Evolutionary conservation across 2,888 invertebrate genomes (phyloP), one percentile per base, ranked within the genome.

Genomic region (Metalampra italica): DNA sequence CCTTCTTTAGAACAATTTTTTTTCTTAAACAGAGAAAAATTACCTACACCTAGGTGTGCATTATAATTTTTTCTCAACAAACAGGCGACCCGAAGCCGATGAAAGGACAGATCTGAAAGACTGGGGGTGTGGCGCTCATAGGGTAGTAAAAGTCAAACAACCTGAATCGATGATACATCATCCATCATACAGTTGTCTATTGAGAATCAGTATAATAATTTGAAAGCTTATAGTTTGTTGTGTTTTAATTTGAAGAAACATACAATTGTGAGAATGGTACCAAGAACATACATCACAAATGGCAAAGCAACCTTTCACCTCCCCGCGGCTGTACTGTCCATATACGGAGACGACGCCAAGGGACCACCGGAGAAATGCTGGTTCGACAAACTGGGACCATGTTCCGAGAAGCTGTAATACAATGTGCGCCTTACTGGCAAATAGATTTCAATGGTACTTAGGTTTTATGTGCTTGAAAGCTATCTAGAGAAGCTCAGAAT

Each of bases 261-360:
- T 11, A 46, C 38, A 56, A 66, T 66, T 71, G 71, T 78, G 75
- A 71, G 76, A 75, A 76, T 66, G 57, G 70, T 70, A 73, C 71
- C 70, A 68, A 56, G 59, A 57, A 56, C 56, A 59, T 51, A 61
- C 55, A 65, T 54, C 56, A 59, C 51, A 61, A 56, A 65, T 54
- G 61, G 64, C 60, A 65, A 58, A 54, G 56, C 66, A 71, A 80
- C 82, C 82, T 82, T 82, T 83, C 79, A 82, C 81, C 81, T 77
- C 60, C 62, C 65, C 65, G 58, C 55, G 57, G 60, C 12, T 22
- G n/a, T 7, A 11, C 57, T 46, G 47, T 54, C 75, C 75, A 66
- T 76, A 73, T 75, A 75, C 39, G 72, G 72, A 48, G 44, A 47
- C 58, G 47, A 58, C 70, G 71, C 70, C 66, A 52, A 29, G 48